A percentile compares a stretch with the other conserved stretches of the same genome.
These are phyloP conservation scores for Eupithecia dodoneata DNA, from an alignment of 2,888 invertebrate species.

Conservation along the genomic window DNA sequence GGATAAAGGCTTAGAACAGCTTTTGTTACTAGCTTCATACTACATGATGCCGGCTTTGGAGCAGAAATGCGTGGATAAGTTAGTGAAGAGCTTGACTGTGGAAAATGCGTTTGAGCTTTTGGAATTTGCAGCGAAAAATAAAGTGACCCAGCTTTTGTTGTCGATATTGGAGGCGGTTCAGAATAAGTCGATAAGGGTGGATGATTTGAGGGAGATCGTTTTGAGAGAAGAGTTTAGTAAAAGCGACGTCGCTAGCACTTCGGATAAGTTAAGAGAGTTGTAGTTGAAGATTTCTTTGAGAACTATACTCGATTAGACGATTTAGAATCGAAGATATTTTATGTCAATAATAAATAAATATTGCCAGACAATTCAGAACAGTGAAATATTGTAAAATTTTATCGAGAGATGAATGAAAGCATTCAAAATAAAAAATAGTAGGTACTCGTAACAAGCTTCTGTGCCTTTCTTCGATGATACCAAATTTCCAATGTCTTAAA, in stretches of 20 bases:
- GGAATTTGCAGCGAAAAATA: constrained; percentile 60
- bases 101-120: constrained; percentile 49
- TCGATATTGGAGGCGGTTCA: constrained; percentile 58
- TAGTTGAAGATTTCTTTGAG: background rate
- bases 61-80: constrained; percentile 56
- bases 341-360: no score
- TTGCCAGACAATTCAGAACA: no score
- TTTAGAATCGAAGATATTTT: no score
- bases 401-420: no score
- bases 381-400: no score
- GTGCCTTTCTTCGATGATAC: no score
- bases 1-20: constrained; percentile 53
- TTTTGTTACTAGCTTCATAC: constrained; percentile 57
- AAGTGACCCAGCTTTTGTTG: constrained; percentile 52
- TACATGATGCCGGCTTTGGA: constrained; percentile 65
- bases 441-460: no score
- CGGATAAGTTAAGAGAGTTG: constrained; percentile 16
- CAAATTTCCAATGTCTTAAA: no score
- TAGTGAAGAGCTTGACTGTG: constrained; percentile 45
- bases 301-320: background rate
- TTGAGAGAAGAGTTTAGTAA: constrained; percentile 36
- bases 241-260: constrained; percentile 23
- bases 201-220: constrained; percentile 51
- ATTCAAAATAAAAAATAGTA: no score
- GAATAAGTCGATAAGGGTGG: constrained; percentile 43